Base-by-base conservation (phyloP, 2,888 invertebrate genomes). In the Piscicola geometra region DNA sequence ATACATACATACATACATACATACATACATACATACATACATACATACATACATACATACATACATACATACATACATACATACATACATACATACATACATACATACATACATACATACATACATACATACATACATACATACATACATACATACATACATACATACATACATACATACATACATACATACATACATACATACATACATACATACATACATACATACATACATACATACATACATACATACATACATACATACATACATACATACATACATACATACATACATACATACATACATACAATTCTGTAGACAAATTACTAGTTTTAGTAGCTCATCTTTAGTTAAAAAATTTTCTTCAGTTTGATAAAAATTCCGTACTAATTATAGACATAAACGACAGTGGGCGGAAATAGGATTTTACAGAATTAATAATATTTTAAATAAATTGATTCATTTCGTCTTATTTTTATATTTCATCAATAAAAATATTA, bases 151-250 rank as follows among this genome's bases (percentile, higher is more conserved):
- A 12, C 64, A 64, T 64, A 21, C 9, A 64, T 21, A 64, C 60
- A 73, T 60, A 73, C 25, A 60, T 60, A 73, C 60, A 68, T 60
- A 52, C 25, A 50, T 41, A 71, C 41, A 41, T 41, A 71, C 71
- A 71, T 41, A 71, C 41, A 71, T 41, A 41, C 71, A 71, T 41
- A 52, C 71, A 71, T 71, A 52, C 71, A 71, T 71, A 71, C 60
- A 73, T 73, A 73, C 60, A 73, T 67, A 73, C 32, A 73, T 60
- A 73, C 60, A 73, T 73, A 73, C 60, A 73, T 12, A 64, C 64
- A 12, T 21, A 64, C 64, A 64, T 12, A 64, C 15, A 41, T 15
- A 41, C 41, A 41, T 41, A 41, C 41, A 9, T 5, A 64, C 30
- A 12, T 21, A 64, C 30, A 21, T 12, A 64, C 3, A 64, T 3